Percentiles rank a stretch among this genome's conserved stretches.
Evolutionary conservation across 2,888 invertebrate genomes (phyloP).

Genomic region (Nebria salina): DNA sequence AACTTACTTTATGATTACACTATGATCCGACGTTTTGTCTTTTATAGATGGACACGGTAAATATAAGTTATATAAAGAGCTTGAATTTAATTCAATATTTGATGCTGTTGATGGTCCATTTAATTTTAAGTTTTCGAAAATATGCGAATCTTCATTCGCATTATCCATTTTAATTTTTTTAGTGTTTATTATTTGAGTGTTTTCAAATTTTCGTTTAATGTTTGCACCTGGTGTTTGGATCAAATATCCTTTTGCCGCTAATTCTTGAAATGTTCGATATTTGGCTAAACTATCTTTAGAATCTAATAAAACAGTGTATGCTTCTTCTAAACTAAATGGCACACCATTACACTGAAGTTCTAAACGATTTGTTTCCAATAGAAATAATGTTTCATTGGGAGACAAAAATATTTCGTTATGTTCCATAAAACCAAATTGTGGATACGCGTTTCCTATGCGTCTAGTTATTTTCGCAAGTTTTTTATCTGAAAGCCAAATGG

Average conservation of each 20-base stretch:
- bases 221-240: constrained; percentile 42
- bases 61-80: constrained; percentile 53
- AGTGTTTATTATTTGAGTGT: constrained; percentile 18
- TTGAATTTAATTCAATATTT: constrained; percentile 28
- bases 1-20: constrained; percentile 51
- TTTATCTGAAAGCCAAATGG: constrained; percentile 54
- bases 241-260: constrained; percentile 54
- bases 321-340: constrained; percentile 73
- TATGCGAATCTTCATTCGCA: constrained; percentile 31
- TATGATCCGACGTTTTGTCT: constrained; percentile 50
- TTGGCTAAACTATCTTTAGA: constrained; percentile 50
- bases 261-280: constrained; percentile 55
- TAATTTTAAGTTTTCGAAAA: constrained; percentile 52
- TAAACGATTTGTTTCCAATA: constrained; percentile 73
- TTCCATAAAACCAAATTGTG: constrained; percentile 57
- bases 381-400: constrained; percentile 73
- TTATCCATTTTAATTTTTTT: constrained; percentile 27
- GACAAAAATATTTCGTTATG: constrained; percentile 60
- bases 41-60: constrained; percentile 50
- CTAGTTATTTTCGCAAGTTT: constrained; percentile 54
- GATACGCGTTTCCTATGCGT: constrained; percentile 53
- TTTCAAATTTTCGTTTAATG: constrained; percentile 32
- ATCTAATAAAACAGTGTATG: constrained; percentile 66
- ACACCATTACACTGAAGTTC: constrained; percentile 68
- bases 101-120: constrained; percentile 50